Base-by-base conservation (phyloP, 2,888 invertebrate species). In the Mylabris sibirica region DNA sequence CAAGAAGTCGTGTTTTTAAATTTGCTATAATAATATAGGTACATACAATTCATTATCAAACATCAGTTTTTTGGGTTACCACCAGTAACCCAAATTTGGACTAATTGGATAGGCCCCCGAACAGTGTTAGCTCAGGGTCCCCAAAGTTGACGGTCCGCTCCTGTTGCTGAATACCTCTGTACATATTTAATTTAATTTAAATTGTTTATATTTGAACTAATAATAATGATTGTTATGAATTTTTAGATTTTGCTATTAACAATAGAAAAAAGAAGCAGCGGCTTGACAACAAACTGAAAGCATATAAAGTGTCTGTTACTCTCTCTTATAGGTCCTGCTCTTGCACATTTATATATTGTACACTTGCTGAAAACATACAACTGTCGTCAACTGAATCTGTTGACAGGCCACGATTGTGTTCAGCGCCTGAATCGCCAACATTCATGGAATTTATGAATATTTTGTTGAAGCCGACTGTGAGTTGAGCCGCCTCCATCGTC, bases 391-490 rank as follows among this genome's bases (percentile, higher is more conserved):
- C 64, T 61, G 69, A 72, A 71, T 75, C 71, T 72, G 75, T 71
- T 77, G 79, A 78, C 79, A 78, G 77, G 69, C 74, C 75, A 74
- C 77, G 76, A 76, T 76, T 77, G 76, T 75, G 70, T 67, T 65
- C 69, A 64, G 72, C 72, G 74, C 73, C 75, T 78, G 78, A 77
- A 78, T 72, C 75, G 72, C 74, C 74, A 69, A 72, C 72, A 67
- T 76, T 74, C 75, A 71, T 71, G 71, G 76, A 77, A 78, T 78
- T 78, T 78, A 78, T 78, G 77, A 77, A 77, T 77, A 78, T 77
- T 74, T 77, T 65, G 26, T 49, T 35, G 22, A 57, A 53, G 53
- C 41, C 69, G 63, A 63, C 22, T 24, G 30, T 30, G 24, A 60
- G n/a, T 22, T 26, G 26, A 26, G 30, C 17, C 38, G 26, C 44